These are phyloP conservation scores for Ichneumoninae sp. DNA, from an alignment of 2,888 invertebrate species.

Conservation along the genomic window DNA sequence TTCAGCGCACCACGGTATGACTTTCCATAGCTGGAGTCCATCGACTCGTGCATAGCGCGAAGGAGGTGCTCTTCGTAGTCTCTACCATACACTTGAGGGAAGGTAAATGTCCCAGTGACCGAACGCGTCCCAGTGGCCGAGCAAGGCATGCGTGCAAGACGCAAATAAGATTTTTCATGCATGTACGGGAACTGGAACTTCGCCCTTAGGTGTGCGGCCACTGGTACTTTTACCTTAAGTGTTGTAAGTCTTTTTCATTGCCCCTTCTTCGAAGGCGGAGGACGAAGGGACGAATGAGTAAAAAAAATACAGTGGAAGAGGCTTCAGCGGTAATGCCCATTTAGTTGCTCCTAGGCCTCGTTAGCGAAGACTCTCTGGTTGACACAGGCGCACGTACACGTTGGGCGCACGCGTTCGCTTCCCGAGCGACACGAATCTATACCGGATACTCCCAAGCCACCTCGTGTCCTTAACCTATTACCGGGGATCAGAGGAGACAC, in stretches of 20 bases:
- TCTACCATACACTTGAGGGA: no score
- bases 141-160: no score
- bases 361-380: constrained; percentile 1
- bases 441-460: constrained; percentile 40
- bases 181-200: no score
- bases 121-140: no score
- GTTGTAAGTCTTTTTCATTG: background rate
- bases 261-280: background rate
- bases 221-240: no score
- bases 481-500: constrained; percentile 52
- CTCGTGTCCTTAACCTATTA: constrained; percentile 62
- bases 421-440: constrained; percentile 37
- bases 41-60: background rate
- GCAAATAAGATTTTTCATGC: no score
- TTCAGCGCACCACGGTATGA: constrained; percentile 32
- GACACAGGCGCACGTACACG: background rate
- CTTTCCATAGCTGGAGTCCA: constrained; percentile 22
- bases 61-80: background rate
- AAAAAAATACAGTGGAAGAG: background rate
- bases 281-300: background rate
- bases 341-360: background rate
- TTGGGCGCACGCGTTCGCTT: constrained; percentile 17
- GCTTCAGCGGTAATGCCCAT: background rate
- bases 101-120: no score
- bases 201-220: no score